phyloP scores from a whole-genome alignment of 2,113 vertebrate genomes.

The Chamaea fasciata region DNA sequence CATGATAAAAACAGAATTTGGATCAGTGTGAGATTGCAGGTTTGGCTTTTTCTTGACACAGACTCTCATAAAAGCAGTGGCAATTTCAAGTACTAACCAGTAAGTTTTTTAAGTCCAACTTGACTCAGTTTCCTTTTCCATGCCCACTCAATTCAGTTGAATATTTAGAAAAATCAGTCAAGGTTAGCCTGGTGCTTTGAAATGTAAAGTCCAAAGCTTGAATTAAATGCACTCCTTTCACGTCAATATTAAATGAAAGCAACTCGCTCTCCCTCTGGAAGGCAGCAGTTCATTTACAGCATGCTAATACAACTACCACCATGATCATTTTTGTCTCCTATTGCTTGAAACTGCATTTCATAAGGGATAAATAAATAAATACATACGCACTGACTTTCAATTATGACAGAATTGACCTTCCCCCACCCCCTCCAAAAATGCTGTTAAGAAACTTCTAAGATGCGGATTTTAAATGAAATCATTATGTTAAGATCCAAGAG shows the following conservation, averaged over 20 bases:
- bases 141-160: neutral
- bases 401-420: neutral
- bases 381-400: neutral
- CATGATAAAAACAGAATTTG: accelerated
- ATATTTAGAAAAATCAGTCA: neutral
- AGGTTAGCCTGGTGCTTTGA: neutral
- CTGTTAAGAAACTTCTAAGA: neutral
- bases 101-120: neutral
- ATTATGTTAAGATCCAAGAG: neutral
- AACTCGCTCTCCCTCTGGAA: neutral
- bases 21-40: neutral
- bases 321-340: neutral
- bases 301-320: neutral
- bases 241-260: neutral
- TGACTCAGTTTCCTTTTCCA: neutral
- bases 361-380: neutral
- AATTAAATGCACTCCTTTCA: neutral
- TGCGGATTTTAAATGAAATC: constrained; percentile 1
- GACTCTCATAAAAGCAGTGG: neutral
- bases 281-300: neutral
- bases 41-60: neutral
- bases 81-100: neutral
- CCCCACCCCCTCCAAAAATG: neutral
- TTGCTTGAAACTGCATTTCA: neutral
- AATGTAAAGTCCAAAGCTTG: neutral